Evolutionary conservation across 2,113 vertebrate genomes (phyloP), one percentile per base, ranked within the genome.

Genomic region (Vidua chalybeata): DNA sequence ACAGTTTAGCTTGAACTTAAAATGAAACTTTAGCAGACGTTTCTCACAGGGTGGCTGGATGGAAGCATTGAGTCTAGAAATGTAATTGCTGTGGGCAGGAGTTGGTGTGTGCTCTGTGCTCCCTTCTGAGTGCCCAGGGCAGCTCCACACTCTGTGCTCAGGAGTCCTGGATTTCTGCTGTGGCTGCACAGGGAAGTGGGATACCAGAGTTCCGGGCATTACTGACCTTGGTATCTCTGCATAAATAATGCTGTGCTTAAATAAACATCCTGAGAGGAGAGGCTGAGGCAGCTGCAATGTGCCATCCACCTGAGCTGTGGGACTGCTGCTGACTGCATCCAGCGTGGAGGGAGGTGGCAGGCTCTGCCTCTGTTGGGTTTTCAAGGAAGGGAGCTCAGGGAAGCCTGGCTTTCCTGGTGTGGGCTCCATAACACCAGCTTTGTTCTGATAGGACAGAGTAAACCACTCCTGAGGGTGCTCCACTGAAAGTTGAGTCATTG

Each of bases 101-200:
- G 4, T 66, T 55, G 17, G 26, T 43, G 82, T 1, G 6, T 33
- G 69, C 39, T 27, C 31, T 23, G 27, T 15, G 31, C 20, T 83
- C 39, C 13, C 3, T 39, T 1, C 21, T 31, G 31, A 23, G 33
- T 48, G 62, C 48, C 58, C 35, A n/a, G 56, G 37, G 43, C 78
- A 78, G 0, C 61, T 54, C 13, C 55, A 24, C 0, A 0, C 31
- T n/a, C 31, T n/a, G 1, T 28, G 45, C 9, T 26, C 67, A 41
- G 7, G 9, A 41, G 46, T n/a, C 11, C 37, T 9, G 1, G 15
- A 4, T 72, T 79, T 49, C 37, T 55, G 19, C 46, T 15, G 13
- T 52, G 58, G 4, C 45, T 30, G 6, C 18, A 3, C 54, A 52
- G 71, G 74, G 62, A 63, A 35, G 61, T 28, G 58, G 33, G 23